These are phyloP conservation scores for Cryptosula pallasiana DNA, from an alignment of 2,888 invertebrate species.

Conservation along the genomic window DNA sequence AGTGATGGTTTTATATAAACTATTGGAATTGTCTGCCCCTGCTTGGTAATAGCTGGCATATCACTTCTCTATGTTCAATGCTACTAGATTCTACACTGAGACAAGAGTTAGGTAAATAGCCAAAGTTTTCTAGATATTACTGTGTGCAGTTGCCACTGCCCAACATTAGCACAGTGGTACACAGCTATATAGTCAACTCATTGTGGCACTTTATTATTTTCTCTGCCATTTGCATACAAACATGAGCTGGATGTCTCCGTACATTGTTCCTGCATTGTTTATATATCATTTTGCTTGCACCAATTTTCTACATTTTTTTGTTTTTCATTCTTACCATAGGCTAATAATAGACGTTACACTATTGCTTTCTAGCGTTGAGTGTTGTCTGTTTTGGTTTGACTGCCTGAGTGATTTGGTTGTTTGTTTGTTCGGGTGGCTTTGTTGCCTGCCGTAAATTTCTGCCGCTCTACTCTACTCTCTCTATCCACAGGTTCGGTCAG, in stretches of 20 bases:
- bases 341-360: neutral
- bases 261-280: neutral
- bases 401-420: too few species aligned
- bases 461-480: too few species aligned
- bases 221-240: neutral
- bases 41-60: too few species aligned
- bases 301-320: neutral
- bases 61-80: too few species aligned
- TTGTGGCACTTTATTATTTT: conserved; percentile 2
- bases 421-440: too few species aligned
- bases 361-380: neutral
- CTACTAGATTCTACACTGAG: neutral
- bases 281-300: neutral
- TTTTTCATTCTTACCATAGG: neutral
- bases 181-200: conserved; percentile 3
- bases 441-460: too few species aligned
- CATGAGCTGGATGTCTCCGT: neutral
- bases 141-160: neutral
- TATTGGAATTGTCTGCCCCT: too few species aligned
- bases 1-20: too few species aligned
- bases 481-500: conserved; percentile 65
- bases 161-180: neutral
- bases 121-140: neutral
- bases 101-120: conserved; percentile 21
- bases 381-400: neutral